Base-by-base conservation (phyloP, 2,113 vertebrate species). In the Poeciliopsis prolifica region DNA sequence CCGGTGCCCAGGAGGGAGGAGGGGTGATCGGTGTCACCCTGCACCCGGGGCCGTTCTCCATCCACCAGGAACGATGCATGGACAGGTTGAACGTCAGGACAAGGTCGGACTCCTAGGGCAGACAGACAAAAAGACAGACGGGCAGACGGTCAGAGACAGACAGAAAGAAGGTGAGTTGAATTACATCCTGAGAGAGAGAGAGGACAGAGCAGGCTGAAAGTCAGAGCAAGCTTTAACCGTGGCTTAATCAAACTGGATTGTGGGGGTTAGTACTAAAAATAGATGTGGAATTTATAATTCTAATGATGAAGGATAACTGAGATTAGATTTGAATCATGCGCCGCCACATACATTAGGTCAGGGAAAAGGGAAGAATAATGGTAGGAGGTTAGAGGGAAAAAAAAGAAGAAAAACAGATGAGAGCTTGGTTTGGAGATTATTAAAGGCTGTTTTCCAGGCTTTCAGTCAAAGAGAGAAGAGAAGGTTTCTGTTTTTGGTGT, bases 61-160 rank as follows among this genome's bases (percentile, higher is more conserved):
- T 99, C 98, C 98, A 99, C 98, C 98, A 99, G 88, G 98, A 98
- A 73, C 98, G 98, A 93, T 99, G 98, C 98, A 99, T 99, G 92
- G 98, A 99, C 91, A 99, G 96, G 91, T 99, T 99, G 94, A 99
- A 99, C 65, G 98, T 99, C 96, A 99, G 94, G 86, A 99, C 97
- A 79, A 99, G 96, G 93, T 99, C 97, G 88, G 96, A 96, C 92
- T 99, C 97, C 98, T 99, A 93, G 80, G 87, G 74, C 35, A 78
- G 70, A 78, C 26, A 63, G 60, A 74, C 22, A 48, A 65, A 74
- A n/a, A 76, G 40, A 66, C 63, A 70, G 26, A 40, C 13, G 11
- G 35, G 75, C 30, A 74, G 12, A 63, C 29, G 29, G 28, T 30
- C 28, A 63, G 28, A 63, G 61, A 63, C 28, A 67, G 48, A 78